Percentiles rank a stretch among this genome's conserved stretches.
These are phyloP conservation scores for Sciurus carolinensis DNA, from an alignment of 2,797 vertebrate genomes.

Conservation along the genomic window DNA sequence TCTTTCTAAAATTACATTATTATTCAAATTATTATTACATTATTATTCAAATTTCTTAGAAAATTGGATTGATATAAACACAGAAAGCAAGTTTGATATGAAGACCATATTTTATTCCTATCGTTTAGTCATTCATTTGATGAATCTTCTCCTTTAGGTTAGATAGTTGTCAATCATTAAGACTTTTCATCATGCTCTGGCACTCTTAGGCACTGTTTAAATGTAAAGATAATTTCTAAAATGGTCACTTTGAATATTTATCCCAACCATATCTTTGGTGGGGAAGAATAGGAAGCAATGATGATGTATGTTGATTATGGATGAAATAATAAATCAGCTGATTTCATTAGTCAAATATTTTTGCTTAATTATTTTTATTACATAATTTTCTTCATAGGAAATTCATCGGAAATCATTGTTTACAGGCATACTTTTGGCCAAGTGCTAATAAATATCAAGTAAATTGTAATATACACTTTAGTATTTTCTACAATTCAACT, in stretches of 20 bases:
- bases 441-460: not conserved
- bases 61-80: not conserved
- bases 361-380: slow-evolving; percentile 32
- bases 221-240: slow-evolving; percentile 22
- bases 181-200: not conserved
- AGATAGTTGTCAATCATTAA: not conserved
- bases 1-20: slow-evolving; percentile 20
- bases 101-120: not conserved
- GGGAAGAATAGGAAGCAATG: slow-evolving; percentile 25
- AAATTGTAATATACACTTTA: not conserved
- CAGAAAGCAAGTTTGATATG: not conserved
- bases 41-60: slow-evolving; percentile 47
- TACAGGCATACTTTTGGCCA: not conserved
- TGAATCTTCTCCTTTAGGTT: not conserved
- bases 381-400: not conserved
- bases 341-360: slow-evolving; percentile 40
- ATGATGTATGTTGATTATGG: not conserved
- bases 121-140: not conserved
- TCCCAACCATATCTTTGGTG: not conserved
- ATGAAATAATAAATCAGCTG: not conserved
- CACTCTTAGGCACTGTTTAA: not conserved
- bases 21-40: not conserved
- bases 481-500: not conserved
- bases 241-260: not conserved
- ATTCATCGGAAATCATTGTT: slow-evolving; percentile 19